Evolutionary conservation across 1,140 invertebrate genomes (phyloP).

Genomic region (Heliconius nattereri): DNA sequence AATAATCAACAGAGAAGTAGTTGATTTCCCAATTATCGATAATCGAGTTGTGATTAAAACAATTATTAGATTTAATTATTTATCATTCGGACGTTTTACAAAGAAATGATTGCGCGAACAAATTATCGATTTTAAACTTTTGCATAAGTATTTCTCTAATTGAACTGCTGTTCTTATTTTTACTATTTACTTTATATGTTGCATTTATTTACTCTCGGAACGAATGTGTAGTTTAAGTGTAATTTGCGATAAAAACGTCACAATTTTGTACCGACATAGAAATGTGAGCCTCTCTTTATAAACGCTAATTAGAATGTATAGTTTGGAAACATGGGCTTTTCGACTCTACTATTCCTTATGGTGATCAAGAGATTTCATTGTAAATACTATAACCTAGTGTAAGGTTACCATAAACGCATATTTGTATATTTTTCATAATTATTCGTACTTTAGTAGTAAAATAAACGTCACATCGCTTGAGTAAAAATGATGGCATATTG

Average conservation of each 20-base stretch:
- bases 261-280: slow-evolving; percentile 36
- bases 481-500: slow-evolving; percentile 65
- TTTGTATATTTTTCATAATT: slow-evolving; percentile 78
- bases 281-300: neutral
- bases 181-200: slow-evolving; percentile 56
- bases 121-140: neutral
- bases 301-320: slow-evolving; percentile 28
- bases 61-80: neutral
- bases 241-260: slow-evolving; percentile 40
- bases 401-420: slow-evolving; percentile 65
- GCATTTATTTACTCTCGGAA: slow-evolving; percentile 66
- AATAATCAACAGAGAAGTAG: slow-evolving; percentile 33
- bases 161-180: slow-evolving; percentile 15
- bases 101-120: neutral
- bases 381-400: slow-evolving; percentile 61
- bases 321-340: slow-evolving; percentile 54
- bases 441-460: slow-evolving; percentile 48
- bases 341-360: slow-evolving; percentile 42
- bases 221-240: slow-evolving; percentile 37
- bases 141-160: slow-evolving; percentile 1
- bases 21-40: neutral
- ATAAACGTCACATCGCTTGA: slow-evolving; percentile 56
- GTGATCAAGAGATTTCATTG: slow-evolving; percentile 41
- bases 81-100: neutral
- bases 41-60: slow-evolving; percentile 17